Evolutionary conservation across 2,888 invertebrate species (phyloP).

Genomic region (Lepas anatifera): DNA sequence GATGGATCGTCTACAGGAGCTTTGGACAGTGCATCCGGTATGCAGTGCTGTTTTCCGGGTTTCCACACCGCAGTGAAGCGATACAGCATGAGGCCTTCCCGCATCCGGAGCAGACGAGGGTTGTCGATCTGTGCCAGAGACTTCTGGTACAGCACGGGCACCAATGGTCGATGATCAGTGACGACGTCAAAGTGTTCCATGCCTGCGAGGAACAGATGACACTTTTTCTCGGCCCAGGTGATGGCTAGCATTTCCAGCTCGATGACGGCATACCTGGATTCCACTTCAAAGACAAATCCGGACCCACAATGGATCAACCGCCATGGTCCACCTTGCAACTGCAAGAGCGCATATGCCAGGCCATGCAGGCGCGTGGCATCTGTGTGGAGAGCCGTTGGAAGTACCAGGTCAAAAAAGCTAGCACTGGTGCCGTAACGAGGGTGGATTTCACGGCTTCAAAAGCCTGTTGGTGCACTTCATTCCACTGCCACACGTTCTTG

Average conservation of each 20-base stretch:
- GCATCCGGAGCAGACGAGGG: conserved; percentile 5
- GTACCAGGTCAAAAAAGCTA: neutral
- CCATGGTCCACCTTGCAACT: neutral
- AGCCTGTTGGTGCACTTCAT: neutral
- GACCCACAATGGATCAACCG: conserved; percentile 9
- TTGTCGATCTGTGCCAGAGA: conserved; percentile 12
- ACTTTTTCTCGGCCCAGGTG: conserved; percentile 16
- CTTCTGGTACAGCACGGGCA: conserved; percentile 14
- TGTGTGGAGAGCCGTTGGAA: neutral
- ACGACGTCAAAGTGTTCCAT: conserved; percentile 6
- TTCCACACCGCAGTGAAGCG: conserved; percentile 10
- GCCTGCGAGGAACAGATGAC: conserved; percentile 15
- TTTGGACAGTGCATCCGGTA: conserved; percentile 16
- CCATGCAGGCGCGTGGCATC: neutral
- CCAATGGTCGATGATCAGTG: conserved; percentile 14
- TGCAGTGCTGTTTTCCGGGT: conserved; percentile 1
- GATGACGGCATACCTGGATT: neutral
- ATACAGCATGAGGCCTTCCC: conserved; percentile 12
- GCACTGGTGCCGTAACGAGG: neutral
- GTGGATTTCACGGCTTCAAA: neutral
- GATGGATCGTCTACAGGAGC: neutral
- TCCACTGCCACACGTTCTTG: neutral
- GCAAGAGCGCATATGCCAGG: conserved; percentile 10
- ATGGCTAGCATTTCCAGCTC: neutral
- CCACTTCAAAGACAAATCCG: neutral